phyloP scores from a whole-genome alignment of 2,797 vertebrate species.

The Micrastur ruficollis region DNA sequence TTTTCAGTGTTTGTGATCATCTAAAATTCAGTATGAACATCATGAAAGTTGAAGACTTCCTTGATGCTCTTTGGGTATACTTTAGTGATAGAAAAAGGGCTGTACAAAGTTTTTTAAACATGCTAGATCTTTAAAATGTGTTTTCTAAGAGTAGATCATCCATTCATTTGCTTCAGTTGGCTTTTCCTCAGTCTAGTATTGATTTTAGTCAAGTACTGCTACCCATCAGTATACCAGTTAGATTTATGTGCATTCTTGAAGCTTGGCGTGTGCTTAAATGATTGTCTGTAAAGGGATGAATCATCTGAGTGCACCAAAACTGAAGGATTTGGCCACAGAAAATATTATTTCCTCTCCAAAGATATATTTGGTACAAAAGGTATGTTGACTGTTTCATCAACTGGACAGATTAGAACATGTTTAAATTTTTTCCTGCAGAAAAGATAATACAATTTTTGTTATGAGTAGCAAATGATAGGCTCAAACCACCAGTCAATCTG shows the following conservation, averaged over 20 bases:
- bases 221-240: background rate
- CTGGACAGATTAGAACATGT: background rate
- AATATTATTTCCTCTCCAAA: background rate
- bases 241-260: background rate
- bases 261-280: background rate
- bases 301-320: background rate
- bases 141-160: background rate
- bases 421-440: conserved; percentile 12
- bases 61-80: background rate
- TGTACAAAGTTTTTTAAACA: background rate
- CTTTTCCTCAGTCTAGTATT: background rate
- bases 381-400: background rate
- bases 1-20: background rate
- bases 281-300: background rate
- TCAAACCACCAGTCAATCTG: background rate
- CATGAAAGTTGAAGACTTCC: background rate
- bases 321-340: background rate
- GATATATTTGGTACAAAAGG: background rate
- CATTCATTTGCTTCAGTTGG: background rate
- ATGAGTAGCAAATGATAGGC: background rate
- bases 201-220: background rate
- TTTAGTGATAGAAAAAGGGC: background rate
- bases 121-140: background rate
- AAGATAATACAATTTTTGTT: background rate
- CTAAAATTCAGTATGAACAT: background rate